Evolutionary conservation across 2,113 vertebrate genomes (phyloP).

Genomic region (Paedocypris sp.): DNA sequence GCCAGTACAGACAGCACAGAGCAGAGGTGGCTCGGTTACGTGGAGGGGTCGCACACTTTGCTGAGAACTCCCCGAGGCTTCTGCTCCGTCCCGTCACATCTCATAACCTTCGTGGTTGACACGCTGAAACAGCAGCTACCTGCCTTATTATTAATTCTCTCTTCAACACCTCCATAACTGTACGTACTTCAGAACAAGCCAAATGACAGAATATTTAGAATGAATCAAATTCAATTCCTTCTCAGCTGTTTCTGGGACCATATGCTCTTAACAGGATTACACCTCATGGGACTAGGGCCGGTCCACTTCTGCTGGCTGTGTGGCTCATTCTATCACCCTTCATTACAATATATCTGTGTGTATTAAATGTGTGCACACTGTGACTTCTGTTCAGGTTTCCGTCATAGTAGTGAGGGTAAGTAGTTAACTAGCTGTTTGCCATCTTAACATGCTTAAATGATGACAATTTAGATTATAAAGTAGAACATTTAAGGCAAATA

Average conservation of each 20-base stretch:
- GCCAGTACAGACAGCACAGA: constrained; percentile 49
- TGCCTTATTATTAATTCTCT: neutral
- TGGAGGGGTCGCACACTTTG: constrained; percentile 20
- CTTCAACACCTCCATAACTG: neutral
- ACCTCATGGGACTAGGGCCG: neutral
- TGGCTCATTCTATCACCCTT: neutral
- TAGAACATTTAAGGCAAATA: no score
- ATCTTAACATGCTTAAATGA: no score
- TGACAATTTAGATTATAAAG: no score
- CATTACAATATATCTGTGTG: neutral
- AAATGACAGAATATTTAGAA: neutral
- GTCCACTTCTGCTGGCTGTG: neutral
- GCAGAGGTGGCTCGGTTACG: constrained; percentile 31
- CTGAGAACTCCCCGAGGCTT: constrained; percentile 18
- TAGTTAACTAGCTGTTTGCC: no score
- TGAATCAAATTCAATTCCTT: neutral
- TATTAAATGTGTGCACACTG: neutral
- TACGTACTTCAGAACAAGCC: neutral
- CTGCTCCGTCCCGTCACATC: constrained; percentile 29
- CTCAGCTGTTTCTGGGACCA: neutral
- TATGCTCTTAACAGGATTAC: neutral
- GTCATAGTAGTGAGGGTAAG: no score
- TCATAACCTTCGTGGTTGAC: constrained; percentile 53
- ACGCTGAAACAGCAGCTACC: constrained; percentile 15
- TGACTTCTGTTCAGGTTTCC: no score